Evolutionary conservation across 92 coral and sea anemone species (phyloP).

Genomic region (Parazoanthus swiftii): DNA sequence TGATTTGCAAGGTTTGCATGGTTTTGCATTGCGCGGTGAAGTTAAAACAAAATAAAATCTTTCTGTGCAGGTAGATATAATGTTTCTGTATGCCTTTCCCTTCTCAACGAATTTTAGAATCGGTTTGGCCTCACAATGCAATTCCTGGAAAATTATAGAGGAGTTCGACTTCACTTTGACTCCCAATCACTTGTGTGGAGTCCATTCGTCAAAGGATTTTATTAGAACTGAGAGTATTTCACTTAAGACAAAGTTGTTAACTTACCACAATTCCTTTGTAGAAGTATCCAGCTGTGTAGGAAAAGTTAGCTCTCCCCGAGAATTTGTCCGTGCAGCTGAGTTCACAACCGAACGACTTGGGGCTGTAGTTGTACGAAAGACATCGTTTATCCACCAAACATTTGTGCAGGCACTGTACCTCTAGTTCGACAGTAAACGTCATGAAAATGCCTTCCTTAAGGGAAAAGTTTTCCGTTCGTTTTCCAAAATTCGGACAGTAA

Average conservation of each 20-base stretch:
- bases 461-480: background rate
- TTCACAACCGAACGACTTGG: background rate
- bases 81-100: too few species aligned
- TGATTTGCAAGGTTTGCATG: too few species aligned
- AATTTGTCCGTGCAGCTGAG: background rate
- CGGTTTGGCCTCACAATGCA: too few species aligned
- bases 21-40: too few species aligned
- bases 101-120: too few species aligned
- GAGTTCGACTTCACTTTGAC: too few species aligned
- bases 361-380: background rate
- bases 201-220: too few species aligned
- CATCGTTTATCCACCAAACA: constrained; percentile 5
- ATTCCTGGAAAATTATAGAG: too few species aligned
- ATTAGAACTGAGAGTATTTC: too few species aligned
- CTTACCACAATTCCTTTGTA: constrained; percentile 22
- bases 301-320: background rate
- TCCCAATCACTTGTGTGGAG: too few species aligned
- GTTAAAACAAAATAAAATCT: too few species aligned
- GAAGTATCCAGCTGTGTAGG: background rate
- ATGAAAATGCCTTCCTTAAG: background rate
- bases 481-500: constrained; percentile 1
- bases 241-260: background rate
- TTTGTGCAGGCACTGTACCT: background rate
- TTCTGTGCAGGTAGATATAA: too few species aligned
- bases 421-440: background rate